phyloP scores from a whole-genome alignment of 2,113 vertebrate species.

The pig (Sus scrofa) region T2T-Sscrofa CM000818.6:16471501-16472000 shows the following conservation, averaged over 20 bases:
- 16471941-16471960: background rate
- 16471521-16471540: background rate
- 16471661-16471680: background rate
- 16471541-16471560: background rate
- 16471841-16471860: slow-evolving; percentile 24
- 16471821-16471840: slow-evolving; percentile 31
- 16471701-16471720: slow-evolving; percentile 34
- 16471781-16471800: background rate
- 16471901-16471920: background rate
- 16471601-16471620: background rate
- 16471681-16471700: background rate
- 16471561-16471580: background rate
- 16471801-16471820: background rate
- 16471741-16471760: background rate
- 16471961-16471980: background rate
- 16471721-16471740: slow-evolving; percentile 45
- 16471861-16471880: background rate
- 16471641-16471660: slow-evolving; percentile 56
- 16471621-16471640: slow-evolving; percentile 16
- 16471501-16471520: background rate
- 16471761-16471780: background rate
- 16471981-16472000: background rate
- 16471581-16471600: background rate
- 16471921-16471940: background rate
- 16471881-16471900: background rate